These are phyloP conservation scores for Gandaritis pyraliata DNA, from an alignment of 2,888 invertebrate genomes.

Conservation along the genomic window DNA sequence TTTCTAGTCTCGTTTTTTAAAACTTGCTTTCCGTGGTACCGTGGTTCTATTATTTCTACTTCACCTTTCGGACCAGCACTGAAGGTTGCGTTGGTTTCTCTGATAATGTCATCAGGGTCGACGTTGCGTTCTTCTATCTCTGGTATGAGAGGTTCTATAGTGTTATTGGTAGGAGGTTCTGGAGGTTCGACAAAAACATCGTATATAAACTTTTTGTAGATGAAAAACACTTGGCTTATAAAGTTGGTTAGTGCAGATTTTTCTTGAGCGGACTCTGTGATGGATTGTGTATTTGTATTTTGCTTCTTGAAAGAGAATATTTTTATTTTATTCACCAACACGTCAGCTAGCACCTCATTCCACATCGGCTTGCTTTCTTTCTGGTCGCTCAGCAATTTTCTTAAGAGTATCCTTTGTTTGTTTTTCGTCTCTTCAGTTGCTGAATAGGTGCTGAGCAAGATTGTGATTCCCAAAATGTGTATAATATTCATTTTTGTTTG, in stretches of 20 bases:
- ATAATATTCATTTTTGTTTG: conserved; percentile 65
- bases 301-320: conserved; percentile 57
- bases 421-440: conserved; percentile 48
- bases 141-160: conserved; percentile 11
- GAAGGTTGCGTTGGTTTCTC: conserved; percentile 34
- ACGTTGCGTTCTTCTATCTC: conserved; percentile 24
- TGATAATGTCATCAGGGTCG: conserved; percentile 35
- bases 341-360: conserved; percentile 73
- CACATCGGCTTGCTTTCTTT: conserved; percentile 60
- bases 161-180: not conserved
- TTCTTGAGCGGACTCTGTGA: conserved; percentile 35
- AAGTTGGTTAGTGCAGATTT: conserved; percentile 50
- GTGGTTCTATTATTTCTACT: conserved; percentile 68
- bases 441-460: conserved; percentile 59
- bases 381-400: conserved; percentile 69
- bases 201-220: conserved; percentile 65
- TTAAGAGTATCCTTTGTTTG: conserved; percentile 63
- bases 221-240: conserved; percentile 57
- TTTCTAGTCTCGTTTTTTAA: conserved; percentile 10
- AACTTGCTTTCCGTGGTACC: conserved; percentile 55
- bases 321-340: conserved; percentile 67
- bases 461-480: conserved; percentile 57
- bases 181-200: conserved; percentile 43
- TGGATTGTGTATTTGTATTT: conserved; percentile 34
- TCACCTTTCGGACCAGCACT: conserved; percentile 60